Percentiles rank a stretch among this genome's conserved stretches.
These are phyloP conservation scores for Plotosus lineatus DNA, from an alignment of 2,113 vertebrate species.

Conservation along the genomic window DNA sequence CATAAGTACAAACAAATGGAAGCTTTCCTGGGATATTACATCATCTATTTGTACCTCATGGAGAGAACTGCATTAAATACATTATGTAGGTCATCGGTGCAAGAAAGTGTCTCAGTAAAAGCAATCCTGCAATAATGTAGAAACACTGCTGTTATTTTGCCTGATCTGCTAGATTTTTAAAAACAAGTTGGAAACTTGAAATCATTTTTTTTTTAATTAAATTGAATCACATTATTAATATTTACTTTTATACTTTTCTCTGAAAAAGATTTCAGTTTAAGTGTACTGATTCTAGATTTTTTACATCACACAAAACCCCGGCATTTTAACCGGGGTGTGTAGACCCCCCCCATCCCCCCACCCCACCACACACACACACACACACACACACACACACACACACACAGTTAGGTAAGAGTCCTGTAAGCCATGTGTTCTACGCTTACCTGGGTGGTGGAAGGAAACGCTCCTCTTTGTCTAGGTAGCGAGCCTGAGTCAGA, in stretches of 20 bases:
- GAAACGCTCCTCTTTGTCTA: slow-evolving; percentile 93
- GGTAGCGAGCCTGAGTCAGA: slow-evolving; percentile 86
- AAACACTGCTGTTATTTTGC: not conserved
- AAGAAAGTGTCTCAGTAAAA: not conserved
- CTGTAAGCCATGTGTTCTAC: no score
- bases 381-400: no score
- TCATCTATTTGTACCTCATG: not conserved
- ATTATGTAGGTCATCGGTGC: not conserved
- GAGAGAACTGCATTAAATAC: not conserved
- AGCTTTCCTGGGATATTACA: not conserved
- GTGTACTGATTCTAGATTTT: no score
- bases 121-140: not conserved
- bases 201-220: no score
- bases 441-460: slow-evolving; percentile 87
- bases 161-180: not conserved
- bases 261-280: no score
- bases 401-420: not conserved
- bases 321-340: no score
- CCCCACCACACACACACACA: no score
- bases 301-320: no score
- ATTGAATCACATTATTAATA: no score
- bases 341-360: no score
- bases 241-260: no score
- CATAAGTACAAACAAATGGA: not conserved
- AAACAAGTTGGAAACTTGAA: not conserved